These are phyloP conservation scores for Lathronympha strigana DNA, from an alignment of 2,888 invertebrate species.

Conservation along the genomic window DNA sequence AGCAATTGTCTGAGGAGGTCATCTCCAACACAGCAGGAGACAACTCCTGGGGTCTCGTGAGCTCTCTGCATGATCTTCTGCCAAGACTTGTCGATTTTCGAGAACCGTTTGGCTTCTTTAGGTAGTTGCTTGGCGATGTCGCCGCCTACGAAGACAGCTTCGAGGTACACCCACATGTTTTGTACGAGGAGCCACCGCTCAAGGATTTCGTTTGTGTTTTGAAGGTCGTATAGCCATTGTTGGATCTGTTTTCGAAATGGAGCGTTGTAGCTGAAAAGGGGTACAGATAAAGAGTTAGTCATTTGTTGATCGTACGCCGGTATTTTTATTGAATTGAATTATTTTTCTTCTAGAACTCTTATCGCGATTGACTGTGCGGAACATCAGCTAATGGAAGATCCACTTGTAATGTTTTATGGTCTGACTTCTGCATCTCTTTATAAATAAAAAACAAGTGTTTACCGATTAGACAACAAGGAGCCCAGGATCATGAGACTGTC, in stretches of 20 bases:
- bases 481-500: conserved; percentile 99
- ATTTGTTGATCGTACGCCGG: too few relatives aligned
- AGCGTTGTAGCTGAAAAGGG: conserved; percentile 93
- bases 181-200: conserved; percentile 98
- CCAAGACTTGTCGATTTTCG: conserved; percentile 99
- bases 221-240: conserved; percentile 96
- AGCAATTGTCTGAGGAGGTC: conserved; percentile 95
- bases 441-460: conserved; percentile 26
- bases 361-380: too few relatives aligned
- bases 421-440: not conserved
- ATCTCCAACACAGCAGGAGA: conserved; percentile 98
- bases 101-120: conserved; percentile 96
- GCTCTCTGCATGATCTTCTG: conserved; percentile 99
- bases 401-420: not conserved
- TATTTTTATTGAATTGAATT: too few relatives aligned
- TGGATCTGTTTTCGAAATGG: conserved; percentile 98
- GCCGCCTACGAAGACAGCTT: conserved; percentile 99
- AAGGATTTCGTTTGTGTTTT: conserved; percentile 97
- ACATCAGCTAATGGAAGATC: too few relatives aligned
- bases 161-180: conserved; percentile 99
- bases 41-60: conserved; percentile 98
- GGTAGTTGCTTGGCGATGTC: conserved; percentile 99
- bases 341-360: too few relatives aligned
- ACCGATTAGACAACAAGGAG: conserved; percentile 95
- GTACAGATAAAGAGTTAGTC: too few relatives aligned